Conservation (phyloP, 2,888 invertebrate species). For the Ornithoptera priamus region DNA sequence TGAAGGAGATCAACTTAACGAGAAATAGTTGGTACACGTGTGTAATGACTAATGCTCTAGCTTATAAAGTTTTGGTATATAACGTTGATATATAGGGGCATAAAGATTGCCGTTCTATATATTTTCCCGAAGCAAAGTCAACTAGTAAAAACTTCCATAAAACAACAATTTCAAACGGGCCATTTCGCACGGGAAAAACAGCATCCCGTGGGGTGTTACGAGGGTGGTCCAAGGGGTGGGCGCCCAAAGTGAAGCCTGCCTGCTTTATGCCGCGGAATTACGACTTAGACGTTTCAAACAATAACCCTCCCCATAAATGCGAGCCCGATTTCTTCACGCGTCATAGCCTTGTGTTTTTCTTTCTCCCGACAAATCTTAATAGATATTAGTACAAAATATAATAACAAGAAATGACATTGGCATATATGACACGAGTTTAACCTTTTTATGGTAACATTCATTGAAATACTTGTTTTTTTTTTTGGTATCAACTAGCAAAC, state of each 20-base stretch:
- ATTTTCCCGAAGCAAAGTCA: slow-evolving; percentile 75
- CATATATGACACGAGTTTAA: background rate
- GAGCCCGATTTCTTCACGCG: slow-evolving; percentile 77
- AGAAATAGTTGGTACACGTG: slow-evolving; percentile 14
- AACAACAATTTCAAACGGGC: slow-evolving; percentile 80
- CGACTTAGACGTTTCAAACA: slow-evolving; percentile 81
- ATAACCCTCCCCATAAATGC: slow-evolving; percentile 78
- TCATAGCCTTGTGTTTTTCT: slow-evolving; percentile 73
- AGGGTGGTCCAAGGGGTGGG: slow-evolving; percentile 43
- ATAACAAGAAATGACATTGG: background rate
- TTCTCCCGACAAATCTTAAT: slow-evolving; percentile 44
- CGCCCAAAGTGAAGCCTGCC: slow-evolving; percentile 71
- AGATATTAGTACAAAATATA: slow-evolving; percentile 30
- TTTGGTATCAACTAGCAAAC: no score
- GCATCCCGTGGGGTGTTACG: slow-evolving; percentile 62
- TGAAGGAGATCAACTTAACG: slow-evolving; percentile 1
- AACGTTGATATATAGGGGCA: slow-evolving; percentile 40
- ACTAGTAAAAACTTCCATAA: slow-evolving; percentile 80
- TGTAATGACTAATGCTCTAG: slow-evolving; percentile 20
- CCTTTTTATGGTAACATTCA: no score
- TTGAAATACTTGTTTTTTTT: no score
- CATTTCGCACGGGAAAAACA: slow-evolving; percentile 78
- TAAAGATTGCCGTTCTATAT: slow-evolving; percentile 70
- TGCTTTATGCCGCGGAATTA: slow-evolving; percentile 77
- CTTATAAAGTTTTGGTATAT: slow-evolving; percentile 33